Base-by-base conservation (phyloP, 2,888 invertebrate genomes). In the Lamellibrachia columna region DNA sequence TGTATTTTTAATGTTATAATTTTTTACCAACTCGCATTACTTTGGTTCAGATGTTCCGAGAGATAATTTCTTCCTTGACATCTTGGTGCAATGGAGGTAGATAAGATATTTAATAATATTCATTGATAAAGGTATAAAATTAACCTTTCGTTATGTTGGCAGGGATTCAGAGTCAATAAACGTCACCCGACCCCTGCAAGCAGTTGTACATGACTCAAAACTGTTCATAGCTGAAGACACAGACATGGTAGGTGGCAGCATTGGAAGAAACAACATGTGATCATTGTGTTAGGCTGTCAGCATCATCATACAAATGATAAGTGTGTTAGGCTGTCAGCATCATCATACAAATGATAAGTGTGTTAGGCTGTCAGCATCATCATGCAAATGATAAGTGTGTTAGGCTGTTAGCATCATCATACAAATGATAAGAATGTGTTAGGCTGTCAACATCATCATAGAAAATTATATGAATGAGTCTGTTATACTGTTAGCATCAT, bases 121-220 rank as follows among this genome's bases (percentile, higher is more conserved):
- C 91, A 91, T 6, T 90, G 52, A 52, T 53, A n/a, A 91, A 6
- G 11, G 9, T 91, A 40, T 28, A 53, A 4, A 53, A 40, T 2
- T 91, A 53, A 53, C 22, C 53, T 52, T 53, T n/a, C 9, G 22
- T 93, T n/a, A 40, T n/a, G 28, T 53, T 93, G 53, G 1, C 92
- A 93, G 93, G 22, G 95, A 94, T 28, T 93, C 93, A 40, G 94
- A 95, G 52, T 96, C 95, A 94, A 98, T 99, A 93, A 99, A 99
- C 96, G 99, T 99, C 28, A 99, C 98, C n/a, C 97, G 99, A 95
- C 99, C 99, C 0, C 96, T 99, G 53, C 99, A 99, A 97, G 99
- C 99, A 96, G 97, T 99, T 95, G 98, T 99, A 92, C 98, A 98
- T 96, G 98, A 99, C 96, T 98, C 99, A n/a, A 98, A 98, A 96